phyloP scores from a whole-genome alignment of 2,888 invertebrate species.

The Bimastos eiseni region DNA sequence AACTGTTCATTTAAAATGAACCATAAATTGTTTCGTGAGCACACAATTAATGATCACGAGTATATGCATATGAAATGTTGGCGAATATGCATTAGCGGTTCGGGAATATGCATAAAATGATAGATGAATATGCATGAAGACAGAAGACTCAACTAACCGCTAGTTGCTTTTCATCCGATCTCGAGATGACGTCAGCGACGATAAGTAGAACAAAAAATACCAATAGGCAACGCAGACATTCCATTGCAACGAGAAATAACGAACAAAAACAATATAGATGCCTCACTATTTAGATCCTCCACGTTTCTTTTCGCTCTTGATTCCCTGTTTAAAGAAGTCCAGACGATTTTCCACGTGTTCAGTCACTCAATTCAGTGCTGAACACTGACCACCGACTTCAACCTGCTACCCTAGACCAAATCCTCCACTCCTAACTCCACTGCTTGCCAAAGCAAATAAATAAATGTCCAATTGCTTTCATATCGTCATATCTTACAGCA shows the following conservation, averaged over 20 bases:
- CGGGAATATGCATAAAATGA: too few relatives aligned
- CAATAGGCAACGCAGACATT: not conserved
- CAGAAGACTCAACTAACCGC: not conserved
- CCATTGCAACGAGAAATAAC: not conserved
- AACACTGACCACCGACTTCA: not conserved
- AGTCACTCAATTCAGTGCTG: not conserved
- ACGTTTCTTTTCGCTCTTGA: not conserved
- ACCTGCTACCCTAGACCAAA: not conserved
- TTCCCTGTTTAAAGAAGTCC: not conserved
- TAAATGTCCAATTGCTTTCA: not conserved
- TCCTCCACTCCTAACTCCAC: not conserved
- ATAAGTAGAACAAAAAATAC: not conserved
- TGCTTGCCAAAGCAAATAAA: not conserved
- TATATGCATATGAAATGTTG: too few relatives aligned
- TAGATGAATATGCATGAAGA: not conserved
- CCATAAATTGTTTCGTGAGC: too few relatives aligned
- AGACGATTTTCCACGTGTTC: not conserved
- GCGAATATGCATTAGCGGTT: too few relatives aligned
- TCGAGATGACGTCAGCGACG: not conserved
- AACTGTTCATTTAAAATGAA: too few relatives aligned
- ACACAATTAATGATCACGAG: too few relatives aligned
- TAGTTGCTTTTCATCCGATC: not conserved
- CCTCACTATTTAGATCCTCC: not conserved
- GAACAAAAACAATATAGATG: not conserved
- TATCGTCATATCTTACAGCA: not conserved